phyloP scores from a whole-genome alignment of 2,888 invertebrate genomes.

The Abscondita cerata region DNA sequence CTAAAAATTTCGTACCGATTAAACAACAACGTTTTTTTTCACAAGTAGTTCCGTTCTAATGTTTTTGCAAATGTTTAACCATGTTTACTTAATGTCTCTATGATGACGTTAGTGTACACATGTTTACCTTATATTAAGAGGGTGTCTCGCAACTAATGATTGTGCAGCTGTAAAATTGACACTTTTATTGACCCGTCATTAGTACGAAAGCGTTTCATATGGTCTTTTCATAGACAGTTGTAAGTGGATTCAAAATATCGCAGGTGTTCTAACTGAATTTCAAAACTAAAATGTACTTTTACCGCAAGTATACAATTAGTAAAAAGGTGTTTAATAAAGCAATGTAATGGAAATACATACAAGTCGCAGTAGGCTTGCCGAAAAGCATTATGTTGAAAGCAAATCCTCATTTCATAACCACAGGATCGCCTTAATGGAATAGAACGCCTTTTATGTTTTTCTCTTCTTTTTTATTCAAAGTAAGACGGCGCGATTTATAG shows the following conservation, averaged over 20 bases:
- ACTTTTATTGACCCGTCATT: constrained; percentile 30
- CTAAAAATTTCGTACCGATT: too few species aligned
- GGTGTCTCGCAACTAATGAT: constrained; percentile 27
- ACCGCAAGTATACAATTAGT: too few species aligned
- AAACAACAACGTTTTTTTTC: too few species aligned
- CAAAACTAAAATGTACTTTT: neutral
- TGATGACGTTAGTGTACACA: constrained; percentile 36
- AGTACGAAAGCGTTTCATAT: constrained; percentile 18
- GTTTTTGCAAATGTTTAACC: constrained; percentile 21
- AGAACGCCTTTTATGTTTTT: constrained; percentile 49
- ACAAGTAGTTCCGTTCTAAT: constrained; percentile 38
- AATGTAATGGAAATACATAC: constrained; percentile 1
- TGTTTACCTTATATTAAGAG: constrained; percentile 37
- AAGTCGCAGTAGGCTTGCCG: constrained; percentile 15
- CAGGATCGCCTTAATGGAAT: constrained; percentile 49
- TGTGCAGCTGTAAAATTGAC: constrained; percentile 32
- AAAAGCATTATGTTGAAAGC: constrained; percentile 48
- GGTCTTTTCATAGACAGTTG: neutral
- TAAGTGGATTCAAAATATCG: constrained; percentile 2
- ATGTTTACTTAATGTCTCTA: constrained; percentile 31
- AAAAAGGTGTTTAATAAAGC: too few species aligned
- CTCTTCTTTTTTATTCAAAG: constrained; percentile 48
- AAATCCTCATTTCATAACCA: constrained; percentile 49
- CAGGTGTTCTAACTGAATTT: constrained; percentile 11
- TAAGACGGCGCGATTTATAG: constrained; percentile 50